A percentile compares a stretch with the other conserved stretches of the same genome.
phyloP scores from a whole-genome alignment of 2,797 vertebrate genomes.

The Mastacembelus armatus region DNA sequence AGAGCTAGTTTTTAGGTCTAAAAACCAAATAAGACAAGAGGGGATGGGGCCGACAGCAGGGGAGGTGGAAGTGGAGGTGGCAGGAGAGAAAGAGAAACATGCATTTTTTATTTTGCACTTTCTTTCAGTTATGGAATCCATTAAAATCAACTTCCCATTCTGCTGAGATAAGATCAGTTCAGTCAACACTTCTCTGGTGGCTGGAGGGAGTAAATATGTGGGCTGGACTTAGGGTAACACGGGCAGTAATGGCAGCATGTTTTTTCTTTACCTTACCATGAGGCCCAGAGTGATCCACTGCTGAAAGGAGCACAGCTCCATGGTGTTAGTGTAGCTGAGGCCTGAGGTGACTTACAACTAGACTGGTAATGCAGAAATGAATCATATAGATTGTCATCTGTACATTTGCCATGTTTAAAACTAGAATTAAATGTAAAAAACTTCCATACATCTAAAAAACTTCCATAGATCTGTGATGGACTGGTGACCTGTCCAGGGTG shows the following conservation, averaged over 20 bases:
- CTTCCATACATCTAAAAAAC: too few relatives aligned
- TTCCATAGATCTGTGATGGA: too few relatives aligned
- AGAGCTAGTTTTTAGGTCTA: too few relatives aligned
- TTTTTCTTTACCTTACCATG: conserved; percentile 85
- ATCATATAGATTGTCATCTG: too few relatives aligned
- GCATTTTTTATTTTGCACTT: conserved; percentile 84
- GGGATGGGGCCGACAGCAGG: conserved; percentile 4
- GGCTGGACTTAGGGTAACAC: conserved; percentile 36
- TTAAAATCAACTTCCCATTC: conserved; percentile 90
- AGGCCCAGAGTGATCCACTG: conserved; percentile 83
- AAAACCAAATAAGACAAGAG: not conserved
- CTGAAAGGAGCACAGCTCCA: conserved; percentile 86
- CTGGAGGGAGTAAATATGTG: conserved; percentile 51
- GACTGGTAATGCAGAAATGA: conserved; percentile 13
- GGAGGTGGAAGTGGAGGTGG: conserved; percentile 4
- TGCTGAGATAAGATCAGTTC: conserved; percentile 83
- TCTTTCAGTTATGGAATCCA: conserved; percentile 84
- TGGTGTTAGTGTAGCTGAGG: conserved; percentile 46
- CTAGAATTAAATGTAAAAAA: too few relatives aligned
- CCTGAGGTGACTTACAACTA: conserved; percentile 13
- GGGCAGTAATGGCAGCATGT: conserved; percentile 13
- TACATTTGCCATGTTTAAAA: too few relatives aligned
- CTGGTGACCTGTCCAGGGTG: too few relatives aligned
- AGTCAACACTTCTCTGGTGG: conserved; percentile 62
- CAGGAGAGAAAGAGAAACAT: conserved; percentile 71